A percentile compares a stretch with the other conserved stretches of the same genome.
These are phyloP conservation scores for Lamellibrachia satsuma DNA, from an alignment of 2,888 invertebrate genomes.

Conservation along the genomic window DNA sequence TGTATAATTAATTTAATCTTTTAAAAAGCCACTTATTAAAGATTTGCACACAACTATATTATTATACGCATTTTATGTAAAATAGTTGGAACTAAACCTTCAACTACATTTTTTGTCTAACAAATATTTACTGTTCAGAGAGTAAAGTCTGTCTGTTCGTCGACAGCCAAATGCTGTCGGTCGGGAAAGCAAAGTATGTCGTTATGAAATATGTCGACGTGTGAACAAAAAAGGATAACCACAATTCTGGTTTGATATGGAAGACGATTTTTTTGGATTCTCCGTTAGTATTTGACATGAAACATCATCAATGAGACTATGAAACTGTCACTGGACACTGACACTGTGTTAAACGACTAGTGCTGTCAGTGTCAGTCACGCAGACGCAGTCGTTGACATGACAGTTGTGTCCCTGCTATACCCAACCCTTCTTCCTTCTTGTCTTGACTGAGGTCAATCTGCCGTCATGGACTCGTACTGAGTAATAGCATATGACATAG, in stretches of 20 bases:
- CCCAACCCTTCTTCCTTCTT: no score
- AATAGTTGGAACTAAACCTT: background rate
- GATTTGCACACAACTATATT: background rate
- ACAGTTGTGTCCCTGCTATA: no score
- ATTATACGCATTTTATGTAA: background rate
- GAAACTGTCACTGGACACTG: background rate
- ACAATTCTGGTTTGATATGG: background rate
- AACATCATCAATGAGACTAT: background rate
- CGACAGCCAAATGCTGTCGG: background rate
- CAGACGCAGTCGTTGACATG: no score
- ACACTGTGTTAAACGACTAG: background rate
- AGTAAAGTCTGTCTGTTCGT: conserved; percentile 17
- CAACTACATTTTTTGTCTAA: background rate
- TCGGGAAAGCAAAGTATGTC: background rate
- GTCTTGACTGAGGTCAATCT: no score
- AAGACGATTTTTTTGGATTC: conserved; percentile 4
- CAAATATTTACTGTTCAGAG: background rate
- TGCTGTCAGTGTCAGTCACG: no score
- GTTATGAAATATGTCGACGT: background rate
- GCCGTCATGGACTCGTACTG: no score
- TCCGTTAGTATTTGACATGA: conserved; percentile 13
- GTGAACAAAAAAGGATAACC: background rate
- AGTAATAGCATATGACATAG: no score
- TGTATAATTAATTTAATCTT: background rate
- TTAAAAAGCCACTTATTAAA: background rate